Conservation (phyloP, 1,140 invertebrate species). For the Aphelenchoides avenae region DNA sequence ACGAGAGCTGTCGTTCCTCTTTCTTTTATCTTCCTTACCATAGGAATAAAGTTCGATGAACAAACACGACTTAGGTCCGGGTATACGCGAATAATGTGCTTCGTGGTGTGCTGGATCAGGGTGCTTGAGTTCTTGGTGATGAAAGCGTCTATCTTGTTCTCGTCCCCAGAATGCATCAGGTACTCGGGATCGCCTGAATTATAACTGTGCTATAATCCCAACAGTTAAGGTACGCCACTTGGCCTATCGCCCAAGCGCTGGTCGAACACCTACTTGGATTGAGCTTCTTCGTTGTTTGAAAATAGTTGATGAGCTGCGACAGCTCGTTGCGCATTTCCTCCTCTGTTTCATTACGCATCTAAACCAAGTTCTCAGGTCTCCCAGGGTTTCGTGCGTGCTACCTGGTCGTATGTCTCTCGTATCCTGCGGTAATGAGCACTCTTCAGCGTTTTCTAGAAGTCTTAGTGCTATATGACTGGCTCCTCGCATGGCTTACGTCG, state of each 20-base stretch:
- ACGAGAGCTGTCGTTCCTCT: slow-evolving; percentile 1
- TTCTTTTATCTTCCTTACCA: slow-evolving; percentile 11
- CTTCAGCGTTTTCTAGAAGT: too few relatives aligned
- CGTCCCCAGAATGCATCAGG: slow-evolving; percentile 31
- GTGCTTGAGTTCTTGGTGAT: slow-evolving; percentile 28
- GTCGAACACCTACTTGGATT: slow-evolving; percentile 6
- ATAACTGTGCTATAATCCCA: not conserved
- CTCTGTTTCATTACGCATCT: slow-evolving; percentile 6
- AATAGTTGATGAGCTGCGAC: slow-evolving; percentile 30
- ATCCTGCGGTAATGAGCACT: too few relatives aligned
- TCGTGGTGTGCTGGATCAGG: slow-evolving; percentile 29
- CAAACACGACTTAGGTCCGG: slow-evolving; percentile 23
- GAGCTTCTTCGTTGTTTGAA: slow-evolving; percentile 28
- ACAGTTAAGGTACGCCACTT: not conserved
- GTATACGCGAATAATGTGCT: slow-evolving; percentile 28
- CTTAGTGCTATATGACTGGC: too few relatives aligned
- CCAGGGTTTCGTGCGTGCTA: too few relatives aligned
- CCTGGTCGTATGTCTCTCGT: too few relatives aligned
- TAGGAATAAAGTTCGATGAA: slow-evolving; percentile 35
- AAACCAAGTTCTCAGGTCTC: not conserved
- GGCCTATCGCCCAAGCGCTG: not conserved
- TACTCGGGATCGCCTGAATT: slow-evolving; percentile 32
- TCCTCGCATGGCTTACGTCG: too few relatives aligned
- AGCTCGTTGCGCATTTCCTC: slow-evolving; percentile 14
- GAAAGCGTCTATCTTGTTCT: slow-evolving; percentile 28